Conservation (phyloP, 1,140 invertebrate genomes). For the Apis cerana region DNA sequence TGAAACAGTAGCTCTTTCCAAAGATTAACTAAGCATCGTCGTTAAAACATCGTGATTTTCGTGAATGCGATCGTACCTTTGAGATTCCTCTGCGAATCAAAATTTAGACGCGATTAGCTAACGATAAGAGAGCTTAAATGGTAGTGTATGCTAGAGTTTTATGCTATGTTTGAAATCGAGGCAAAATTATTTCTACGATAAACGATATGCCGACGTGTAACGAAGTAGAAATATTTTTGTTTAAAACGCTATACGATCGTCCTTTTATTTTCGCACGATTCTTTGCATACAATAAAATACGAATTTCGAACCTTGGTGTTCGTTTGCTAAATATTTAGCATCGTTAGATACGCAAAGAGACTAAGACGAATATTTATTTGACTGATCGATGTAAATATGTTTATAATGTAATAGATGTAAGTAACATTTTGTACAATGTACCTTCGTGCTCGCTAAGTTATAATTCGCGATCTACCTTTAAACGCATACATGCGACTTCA, state of each 20-base stretch:
- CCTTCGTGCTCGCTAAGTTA: constrained; percentile 56
- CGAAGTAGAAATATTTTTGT: constrained; percentile 16
- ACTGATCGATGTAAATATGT: constrained; percentile 79
- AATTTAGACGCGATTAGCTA: constrained; percentile 47
- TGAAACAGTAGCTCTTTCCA: constrained; percentile 47
- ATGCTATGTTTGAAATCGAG: constrained; percentile 14
- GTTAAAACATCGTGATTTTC: not conserved
- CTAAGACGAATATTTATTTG: constrained; percentile 74
- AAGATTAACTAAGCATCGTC: constrained; percentile 51
- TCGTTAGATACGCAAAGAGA: constrained; percentile 50
- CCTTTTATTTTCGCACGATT: constrained; percentile 11
- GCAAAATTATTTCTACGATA: constrained; percentile 17
- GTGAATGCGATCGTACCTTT: constrained; percentile 30
- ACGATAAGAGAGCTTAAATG: constrained; percentile 18
- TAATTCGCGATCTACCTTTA: constrained; percentile 32
- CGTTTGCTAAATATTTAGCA: constrained; percentile 25
- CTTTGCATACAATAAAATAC: not conserved
- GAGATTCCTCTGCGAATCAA: constrained; percentile 35
- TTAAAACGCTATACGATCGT: not conserved
- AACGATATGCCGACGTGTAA: constrained; percentile 4
- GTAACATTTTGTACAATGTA: constrained; percentile 62
- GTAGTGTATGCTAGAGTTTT: constrained; percentile 27
- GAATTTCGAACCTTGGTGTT: not conserved
- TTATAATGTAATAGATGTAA: constrained; percentile 63
- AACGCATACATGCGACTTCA: constrained; percentile 28